Conservation (phyloP, 2,113 vertebrate genomes). For the Chaetorhynchus papuensis region DNA sequence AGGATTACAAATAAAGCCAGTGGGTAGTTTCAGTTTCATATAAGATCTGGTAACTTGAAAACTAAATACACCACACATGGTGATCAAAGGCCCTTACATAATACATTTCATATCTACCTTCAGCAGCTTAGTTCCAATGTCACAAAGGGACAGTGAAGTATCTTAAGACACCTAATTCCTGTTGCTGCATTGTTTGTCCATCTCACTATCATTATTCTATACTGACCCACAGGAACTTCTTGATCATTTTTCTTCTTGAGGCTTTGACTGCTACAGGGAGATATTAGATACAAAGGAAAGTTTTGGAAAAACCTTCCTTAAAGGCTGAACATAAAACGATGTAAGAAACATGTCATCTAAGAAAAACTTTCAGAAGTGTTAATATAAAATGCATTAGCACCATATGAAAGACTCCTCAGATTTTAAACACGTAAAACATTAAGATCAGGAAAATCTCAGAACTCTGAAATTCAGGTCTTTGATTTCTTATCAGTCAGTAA, state of each 20-base stretch:
- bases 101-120: background rate
- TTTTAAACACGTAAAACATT: slow-evolving; percentile 24
- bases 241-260: background rate
- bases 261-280: slow-evolving; percentile 20
- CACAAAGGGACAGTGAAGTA: background rate
- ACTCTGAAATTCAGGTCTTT: slow-evolving; percentile 33
- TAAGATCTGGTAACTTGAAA: background rate
- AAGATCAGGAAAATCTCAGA: slow-evolving; percentile 24
- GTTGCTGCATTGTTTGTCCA: slow-evolving; percentile 43
- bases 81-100: slow-evolving; percentile 54
- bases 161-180: slow-evolving; percentile 28
- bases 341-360: slow-evolving; percentile 6
- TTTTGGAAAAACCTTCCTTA: background rate
- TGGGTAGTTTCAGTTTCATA: slow-evolving; percentile 51
- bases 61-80: background rate
- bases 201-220: background rate
- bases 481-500: slow-evolving; percentile 21
- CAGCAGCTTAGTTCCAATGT: slow-evolving; percentile 5
- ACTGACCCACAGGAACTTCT: background rate
- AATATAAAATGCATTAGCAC: slow-evolving; percentile 30
- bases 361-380: slow-evolving; percentile 47
- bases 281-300: slow-evolving; percentile 14
- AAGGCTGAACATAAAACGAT: slow-evolving; percentile 38
- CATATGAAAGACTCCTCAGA: slow-evolving; percentile 18
- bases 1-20: slow-evolving; percentile 47